A percentile compares a stretch with the other conserved stretches of the same genome.
Evolutionary conservation across 2,888 invertebrate genomes (phyloP).

Genomic region (Dexiosoma caninum): DNA sequence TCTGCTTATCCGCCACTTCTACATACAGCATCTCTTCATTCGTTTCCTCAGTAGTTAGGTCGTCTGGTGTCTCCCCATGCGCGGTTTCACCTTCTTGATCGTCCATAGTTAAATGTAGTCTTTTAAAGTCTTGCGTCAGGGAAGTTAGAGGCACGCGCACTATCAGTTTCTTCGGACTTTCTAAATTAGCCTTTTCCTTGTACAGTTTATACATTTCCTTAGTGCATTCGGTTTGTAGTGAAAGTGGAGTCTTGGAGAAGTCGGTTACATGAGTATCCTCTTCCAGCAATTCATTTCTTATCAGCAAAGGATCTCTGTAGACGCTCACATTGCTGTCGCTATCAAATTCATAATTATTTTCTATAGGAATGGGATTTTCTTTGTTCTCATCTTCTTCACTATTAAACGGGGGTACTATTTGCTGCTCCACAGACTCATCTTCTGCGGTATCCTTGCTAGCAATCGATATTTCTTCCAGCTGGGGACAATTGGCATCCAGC

Average conservation of each 20-base stretch:
- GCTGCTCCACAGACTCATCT: not conserved
- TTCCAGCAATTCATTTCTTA: conserved; percentile 24
- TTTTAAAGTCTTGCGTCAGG: conserved; percentile 59
- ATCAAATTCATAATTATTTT: conserved; percentile 12
- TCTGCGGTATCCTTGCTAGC: not conserved
- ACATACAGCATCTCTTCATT: not conserved
- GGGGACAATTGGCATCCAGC: not conserved
- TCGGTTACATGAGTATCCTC: conserved; percentile 28
- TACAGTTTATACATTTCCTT: conserved; percentile 43
- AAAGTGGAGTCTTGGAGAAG: conserved; percentile 20
- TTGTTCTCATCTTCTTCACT: conserved; percentile 36
- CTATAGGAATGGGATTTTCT: conserved; percentile 34
- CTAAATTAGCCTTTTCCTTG: conserved; percentile 38
- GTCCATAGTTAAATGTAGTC: conserved; percentile 55
- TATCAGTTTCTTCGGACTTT: conserved; percentile 49
- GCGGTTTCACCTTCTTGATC: not conserved
- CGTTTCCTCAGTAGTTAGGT: not conserved
- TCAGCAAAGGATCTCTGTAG: conserved; percentile 36
- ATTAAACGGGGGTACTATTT: not conserved
- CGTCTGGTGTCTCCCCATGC: not conserved
- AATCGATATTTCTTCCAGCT: not conserved
- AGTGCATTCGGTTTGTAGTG: conserved; percentile 32
- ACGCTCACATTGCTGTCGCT: conserved; percentile 40
- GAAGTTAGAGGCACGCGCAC: conserved; percentile 59
- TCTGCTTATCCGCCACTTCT: not conserved